phyloP scores from a whole-genome alignment of 2,113 vertebrate species.

The Perca schrenkii region DNA sequence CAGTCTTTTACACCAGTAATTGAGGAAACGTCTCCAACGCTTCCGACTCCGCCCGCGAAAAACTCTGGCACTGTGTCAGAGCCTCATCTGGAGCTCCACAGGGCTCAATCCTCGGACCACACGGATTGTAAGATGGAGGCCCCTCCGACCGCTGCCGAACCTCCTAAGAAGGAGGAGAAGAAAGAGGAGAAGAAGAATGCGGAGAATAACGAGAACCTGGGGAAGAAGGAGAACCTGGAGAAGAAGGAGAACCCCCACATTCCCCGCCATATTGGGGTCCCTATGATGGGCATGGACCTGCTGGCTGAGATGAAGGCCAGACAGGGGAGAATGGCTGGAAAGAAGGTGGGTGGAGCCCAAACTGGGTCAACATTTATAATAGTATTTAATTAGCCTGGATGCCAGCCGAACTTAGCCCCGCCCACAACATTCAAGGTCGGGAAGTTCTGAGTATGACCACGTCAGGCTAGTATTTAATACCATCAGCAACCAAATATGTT shows the following conservation, averaged over 20 bases:
- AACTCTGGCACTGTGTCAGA: conserved; percentile 58
- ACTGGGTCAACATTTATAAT: background rate
- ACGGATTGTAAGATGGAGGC: conserved; percentile 50
- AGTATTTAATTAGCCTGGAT: too few relatives aligned
- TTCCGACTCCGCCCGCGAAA: conserved; percentile 68
- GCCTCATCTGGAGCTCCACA: conserved; percentile 44
- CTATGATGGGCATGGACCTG: conserved; percentile 89
- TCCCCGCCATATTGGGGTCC: conserved; percentile 80
- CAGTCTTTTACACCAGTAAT: conserved; percentile 30
- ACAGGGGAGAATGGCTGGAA: conserved; percentile 90
- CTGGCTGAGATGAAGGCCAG: conserved; percentile 97
- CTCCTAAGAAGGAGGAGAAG: conserved; percentile 81
- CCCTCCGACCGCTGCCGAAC: conserved; percentile 65
- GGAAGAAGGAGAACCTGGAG: conserved; percentile 68
- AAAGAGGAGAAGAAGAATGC: conserved; percentile 47
- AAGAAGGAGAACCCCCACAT: conserved; percentile 79
- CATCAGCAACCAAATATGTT: background rate
- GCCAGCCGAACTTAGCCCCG: too few relatives aligned
- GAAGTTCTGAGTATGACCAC: too few relatives aligned
- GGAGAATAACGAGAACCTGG: conserved; percentile 73
- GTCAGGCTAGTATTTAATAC: too few relatives aligned
- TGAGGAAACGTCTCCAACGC: conserved; percentile 81
- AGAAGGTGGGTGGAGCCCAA: conserved; percentile 83
- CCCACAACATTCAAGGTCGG: too few relatives aligned
- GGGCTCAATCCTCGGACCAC: conserved; percentile 15